Conservation (phyloP, 2,113 vertebrate genomes). For the Paracanthobrama guichenoti region DNA sequence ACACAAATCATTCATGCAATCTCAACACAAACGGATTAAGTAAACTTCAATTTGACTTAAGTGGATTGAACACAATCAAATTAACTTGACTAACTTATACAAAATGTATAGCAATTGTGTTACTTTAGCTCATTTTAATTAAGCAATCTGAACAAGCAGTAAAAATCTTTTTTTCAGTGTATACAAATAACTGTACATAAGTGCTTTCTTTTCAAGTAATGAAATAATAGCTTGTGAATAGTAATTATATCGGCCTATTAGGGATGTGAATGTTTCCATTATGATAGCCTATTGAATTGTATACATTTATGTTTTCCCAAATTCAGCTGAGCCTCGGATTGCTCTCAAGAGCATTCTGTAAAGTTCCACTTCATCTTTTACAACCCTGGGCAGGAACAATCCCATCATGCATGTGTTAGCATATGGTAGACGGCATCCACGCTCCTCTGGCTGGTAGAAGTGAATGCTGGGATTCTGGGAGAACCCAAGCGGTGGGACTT, state of each 20-base stretch:
- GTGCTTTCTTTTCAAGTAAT: not conserved
- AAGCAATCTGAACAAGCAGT: no score
- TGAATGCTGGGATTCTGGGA: conserved; percentile 54
- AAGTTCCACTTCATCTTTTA: conserved; percentile 49
- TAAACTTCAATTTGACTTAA: no score
- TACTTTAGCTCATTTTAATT: no score
- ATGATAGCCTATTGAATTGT: not conserved
- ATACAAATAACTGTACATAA: not conserved
- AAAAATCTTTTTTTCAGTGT: no score
- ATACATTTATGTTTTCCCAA: conserved; percentile 26
- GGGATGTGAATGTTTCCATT: not conserved
- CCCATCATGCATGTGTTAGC: conserved; percentile 58
- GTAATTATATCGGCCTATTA: not conserved
- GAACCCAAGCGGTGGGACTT: conserved; percentile 63
- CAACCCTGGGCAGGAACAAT: conserved; percentile 64
- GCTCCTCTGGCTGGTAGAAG: conserved; percentile 67
- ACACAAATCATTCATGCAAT: no score
- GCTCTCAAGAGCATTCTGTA: conserved; percentile 62
- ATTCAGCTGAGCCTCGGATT: conserved; percentile 49
- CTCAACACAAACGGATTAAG: no score
- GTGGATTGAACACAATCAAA: no score
- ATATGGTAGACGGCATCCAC: conserved; percentile 54
- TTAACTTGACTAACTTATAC: no score
- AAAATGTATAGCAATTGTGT: no score
- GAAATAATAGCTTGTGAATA: not conserved